Evolutionary conservation across 2,113 vertebrate species (phyloP).

Genomic region (Paratilapia polleni): DNA sequence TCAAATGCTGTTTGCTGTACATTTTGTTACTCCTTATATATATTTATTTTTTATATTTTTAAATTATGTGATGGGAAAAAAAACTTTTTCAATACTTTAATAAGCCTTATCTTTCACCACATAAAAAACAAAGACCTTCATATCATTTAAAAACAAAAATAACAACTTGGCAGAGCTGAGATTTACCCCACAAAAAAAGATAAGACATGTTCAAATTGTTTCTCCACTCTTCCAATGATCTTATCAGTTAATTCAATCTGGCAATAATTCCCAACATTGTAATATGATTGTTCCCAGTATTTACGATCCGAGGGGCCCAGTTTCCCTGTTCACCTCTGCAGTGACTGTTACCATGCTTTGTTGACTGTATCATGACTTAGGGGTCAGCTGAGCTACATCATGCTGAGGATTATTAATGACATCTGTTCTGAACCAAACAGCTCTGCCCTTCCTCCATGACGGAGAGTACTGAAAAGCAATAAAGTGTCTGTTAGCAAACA

Average conservation of each 20-base stretch:
- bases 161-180: background rate
- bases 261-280: slow-evolving; percentile 48
- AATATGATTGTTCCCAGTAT: slow-evolving; percentile 35
- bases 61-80: too few relatives aligned
- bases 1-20: too few relatives aligned
- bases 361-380: slow-evolving; percentile 56
- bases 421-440: slow-evolving; percentile 62
- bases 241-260: slow-evolving; percentile 64
- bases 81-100: background rate
- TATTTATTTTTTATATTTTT: background rate
- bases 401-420: slow-evolving; percentile 72
- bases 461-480: slow-evolving; percentile 33
- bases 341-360: slow-evolving; percentile 51
- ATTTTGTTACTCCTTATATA: background rate
- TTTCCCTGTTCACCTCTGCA: slow-evolving; percentile 35
- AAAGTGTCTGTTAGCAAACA: slow-evolving; percentile 34
- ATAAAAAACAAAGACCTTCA: background rate
- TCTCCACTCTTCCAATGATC: slow-evolving; percentile 35
- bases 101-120: background rate
- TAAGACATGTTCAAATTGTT: slow-evolving; percentile 58
- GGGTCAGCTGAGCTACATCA: slow-evolving; percentile 67
- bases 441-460: slow-evolving; percentile 18
- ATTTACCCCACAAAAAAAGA: slow-evolving; percentile 13
- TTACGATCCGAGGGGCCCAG: slow-evolving; percentile 4
- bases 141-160: background rate